Percentiles rank a stretch among this genome's conserved stretches.
phyloP scores from a whole-genome alignment of 2,113 vertebrate genomes.

The Gopherus flavomarginatus region DNA sequence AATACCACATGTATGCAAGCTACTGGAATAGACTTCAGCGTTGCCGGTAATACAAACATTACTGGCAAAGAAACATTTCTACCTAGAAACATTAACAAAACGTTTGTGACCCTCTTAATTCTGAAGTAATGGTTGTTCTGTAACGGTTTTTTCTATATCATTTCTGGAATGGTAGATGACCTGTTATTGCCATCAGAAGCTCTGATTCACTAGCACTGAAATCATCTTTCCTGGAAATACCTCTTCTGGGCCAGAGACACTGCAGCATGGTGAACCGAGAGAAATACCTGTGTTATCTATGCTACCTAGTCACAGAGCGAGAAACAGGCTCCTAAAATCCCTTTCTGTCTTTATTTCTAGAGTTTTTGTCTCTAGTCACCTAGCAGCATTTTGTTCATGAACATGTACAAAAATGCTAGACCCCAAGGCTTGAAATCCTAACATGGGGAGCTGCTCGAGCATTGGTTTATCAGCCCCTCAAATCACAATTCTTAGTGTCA shows the following conservation, averaged over 20 bases:
- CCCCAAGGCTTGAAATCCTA: background rate
- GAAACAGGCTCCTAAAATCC: background rate
- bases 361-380: background rate
- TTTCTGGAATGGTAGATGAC: background rate
- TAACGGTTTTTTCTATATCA: accelerated
- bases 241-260: background rate
- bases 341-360: background rate
- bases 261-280: background rate
- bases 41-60: background rate
- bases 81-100: accelerated
- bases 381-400: background rate
- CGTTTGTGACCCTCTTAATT: background rate
- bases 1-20: background rate
- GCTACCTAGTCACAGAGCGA: background rate
- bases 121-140: background rate
- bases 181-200: accelerated
- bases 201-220: background rate
- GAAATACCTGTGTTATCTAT: background rate
- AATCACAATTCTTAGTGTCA: background rate
- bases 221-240: background rate
- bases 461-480: background rate
- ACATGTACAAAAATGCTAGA: background rate
- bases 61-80: background rate
- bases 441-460: background rate
- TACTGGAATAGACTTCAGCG: accelerated